Base-by-base conservation (phyloP, 1,140 invertebrate genomes). In the Mamestra configurata region DNA sequence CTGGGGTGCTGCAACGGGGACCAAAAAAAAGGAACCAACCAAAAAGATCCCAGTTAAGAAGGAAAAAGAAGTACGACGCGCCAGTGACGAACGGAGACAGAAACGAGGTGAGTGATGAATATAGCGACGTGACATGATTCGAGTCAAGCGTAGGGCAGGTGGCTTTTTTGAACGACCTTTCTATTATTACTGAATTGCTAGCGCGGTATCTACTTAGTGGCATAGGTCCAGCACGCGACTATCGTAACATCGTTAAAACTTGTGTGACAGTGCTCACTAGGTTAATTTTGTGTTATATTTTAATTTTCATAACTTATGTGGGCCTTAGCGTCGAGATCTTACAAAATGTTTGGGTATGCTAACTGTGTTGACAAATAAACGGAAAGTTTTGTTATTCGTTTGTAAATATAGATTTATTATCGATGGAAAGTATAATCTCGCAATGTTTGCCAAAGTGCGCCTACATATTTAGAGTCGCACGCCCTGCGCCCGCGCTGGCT, bases 1-100 rank as follows among this genome's bases (percentile, higher is more conserved):
- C 3, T 97, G 96, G 96, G 95, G 96, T 1, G 96, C 96, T 1
- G 96, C 96, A 75, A 95, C 84, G 0, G 86, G 89, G 5, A 46
- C 35, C 43, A 92, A 94, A 85, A 87, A 89, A 71, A 86, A 94
- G 89, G 90, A 91, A 79, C 46, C 70, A 1, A 49, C 61, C n/a
- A 93, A 89, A 77, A 94, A 88, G 80, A 82, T 73, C 0, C 61
- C 46, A 27, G 20, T 35, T 15, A 53, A 84, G n/a, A 86, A 89
- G 70, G 84, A 90, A 31, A 90, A 91, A 79, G 90, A 93, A 61
- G 80, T 90, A 37, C 86, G 86, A 80, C 93, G 84, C 83, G 93
- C 72, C 40, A 94, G 90, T 43, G 95, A 95, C 35, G 93, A 95
- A 8, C 90, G 92, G 70, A 84, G 92, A 43, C 89, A 93, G 66